Conservation (phyloP, 1,140 invertebrate species). For the Calliopsis andreniformis region DNA sequence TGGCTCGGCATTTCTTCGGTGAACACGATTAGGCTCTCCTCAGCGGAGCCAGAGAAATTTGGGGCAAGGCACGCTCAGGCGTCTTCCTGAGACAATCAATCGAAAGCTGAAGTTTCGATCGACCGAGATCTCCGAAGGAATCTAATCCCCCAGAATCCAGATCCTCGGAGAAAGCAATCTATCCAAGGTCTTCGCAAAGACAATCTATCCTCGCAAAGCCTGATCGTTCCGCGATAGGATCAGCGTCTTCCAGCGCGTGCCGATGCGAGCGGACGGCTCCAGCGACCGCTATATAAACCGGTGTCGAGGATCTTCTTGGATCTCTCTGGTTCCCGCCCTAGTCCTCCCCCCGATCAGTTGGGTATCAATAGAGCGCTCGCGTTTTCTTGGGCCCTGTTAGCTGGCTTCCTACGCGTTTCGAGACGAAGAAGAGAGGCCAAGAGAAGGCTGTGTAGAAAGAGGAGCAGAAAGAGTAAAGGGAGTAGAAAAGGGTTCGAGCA, state of each 20-base stretch:
- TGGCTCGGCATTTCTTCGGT: conserved; percentile 8
- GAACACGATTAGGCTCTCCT: background rate
- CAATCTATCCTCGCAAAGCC: conserved; percentile 9
- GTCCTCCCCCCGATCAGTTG: background rate
- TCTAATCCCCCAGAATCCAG: background rate
- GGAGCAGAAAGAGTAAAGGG: conserved; percentile 3
- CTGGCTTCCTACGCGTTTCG: conserved; percentile 16
- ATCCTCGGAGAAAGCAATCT: background rate
- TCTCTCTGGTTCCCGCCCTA: background rate
- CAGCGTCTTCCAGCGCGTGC: conserved; percentile 22
- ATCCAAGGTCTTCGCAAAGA: conserved; percentile 5
- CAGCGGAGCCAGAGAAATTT: background rate
- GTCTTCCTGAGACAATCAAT: no score
- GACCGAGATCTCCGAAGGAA: background rate
- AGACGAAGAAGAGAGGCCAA: background rate
- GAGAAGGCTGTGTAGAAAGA: conserved; percentile 3
- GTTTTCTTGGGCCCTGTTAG: background rate
- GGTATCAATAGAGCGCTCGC: background rate
- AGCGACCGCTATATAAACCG: conserved; percentile 2
- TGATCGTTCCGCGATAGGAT: conserved; percentile 27
- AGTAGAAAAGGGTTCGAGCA: conserved; percentile 1
- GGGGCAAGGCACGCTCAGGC: background rate
- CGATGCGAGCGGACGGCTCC: background rate
- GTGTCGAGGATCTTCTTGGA: background rate
- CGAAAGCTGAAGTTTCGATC: background rate